Base-by-base conservation (phyloP, 2,888 invertebrate genomes). In the Orthosia incerta region DNA sequence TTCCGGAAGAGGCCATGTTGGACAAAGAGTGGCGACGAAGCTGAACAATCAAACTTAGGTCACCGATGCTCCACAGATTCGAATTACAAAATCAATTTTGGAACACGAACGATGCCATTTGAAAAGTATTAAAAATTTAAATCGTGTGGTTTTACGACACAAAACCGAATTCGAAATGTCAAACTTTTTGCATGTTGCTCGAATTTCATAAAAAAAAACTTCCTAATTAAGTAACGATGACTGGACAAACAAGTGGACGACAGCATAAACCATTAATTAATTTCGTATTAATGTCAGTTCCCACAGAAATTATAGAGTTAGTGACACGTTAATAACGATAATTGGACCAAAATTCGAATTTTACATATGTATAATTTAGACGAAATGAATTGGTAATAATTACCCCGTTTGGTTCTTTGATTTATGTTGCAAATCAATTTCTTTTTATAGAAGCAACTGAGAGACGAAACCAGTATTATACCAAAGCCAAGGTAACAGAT, bases 251-350 rank as follows among this genome's bases (percentile, higher is more conserved):
- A 85, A 89, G 85, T 84, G 79, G 83, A 79, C 78, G 86, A 85
- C 85, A 81, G 79, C 86, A 88, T 88, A 77, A 87, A 86, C 72
- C 84, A 90, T 92, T 93, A 92, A 93, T 93, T 92, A 90, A 90
- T 88, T 90, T 89, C 74, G 81, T 81, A 84, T 85, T 79, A 83
- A 77, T 82, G 74, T 79, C 77, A 82, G 79, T 84, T 79, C 74
- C 80, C 76, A 76, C 77, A 74, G 83, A 89, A 89, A 86, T 90
- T 89, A 88, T 76, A 76, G 81, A 85, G 80, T 87, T 86, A 89
- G 86, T 86, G 87, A 88, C 86, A 89, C 82, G 84, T 85, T 86
- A 87, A 86, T 87, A 83, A 82, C 70, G 76, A 85, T 85, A 84
- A 83, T 81, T 76, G 75, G 57, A 26, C 55, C 63, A 20, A 69